Percentiles rank a stretch among this genome's conserved stretches.
These are phyloP conservation scores for Rhopalosiphum nymphaeae DNA, from an alignment of 2,888 invertebrate species.

Conservation along the genomic window DNA sequence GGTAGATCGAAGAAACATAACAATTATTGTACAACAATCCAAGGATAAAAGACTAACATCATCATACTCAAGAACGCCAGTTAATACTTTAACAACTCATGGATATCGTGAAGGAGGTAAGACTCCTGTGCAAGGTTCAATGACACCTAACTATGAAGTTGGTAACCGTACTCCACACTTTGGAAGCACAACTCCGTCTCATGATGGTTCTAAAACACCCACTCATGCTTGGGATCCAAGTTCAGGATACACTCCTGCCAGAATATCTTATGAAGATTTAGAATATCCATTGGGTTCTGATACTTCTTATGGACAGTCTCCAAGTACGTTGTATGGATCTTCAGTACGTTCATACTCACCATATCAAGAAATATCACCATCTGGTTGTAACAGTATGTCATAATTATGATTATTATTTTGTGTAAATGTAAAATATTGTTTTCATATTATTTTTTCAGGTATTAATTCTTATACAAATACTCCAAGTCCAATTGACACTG, in stretches of 20 bases:
- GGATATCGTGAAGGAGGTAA: constrained; percentile 69
- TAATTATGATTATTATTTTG: background rate
- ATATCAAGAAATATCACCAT: constrained; percentile 73
- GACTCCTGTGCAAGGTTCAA: constrained; percentile 91
- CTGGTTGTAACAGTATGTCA: constrained; percentile 70
- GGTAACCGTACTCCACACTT: constrained; percentile 91
- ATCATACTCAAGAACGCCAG: constrained; percentile 65
- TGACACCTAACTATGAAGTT: constrained; percentile 86
- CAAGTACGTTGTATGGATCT: constrained; percentile 91
- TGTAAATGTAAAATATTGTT: constrained; percentile 12
- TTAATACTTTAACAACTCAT: constrained; percentile 56
- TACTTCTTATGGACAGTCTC: constrained; percentile 89
- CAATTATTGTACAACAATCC: constrained; percentile 80
- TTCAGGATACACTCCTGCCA: constrained; percentile 88
- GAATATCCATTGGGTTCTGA: constrained; percentile 86
- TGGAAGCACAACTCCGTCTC: constrained; percentile 92
- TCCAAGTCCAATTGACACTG: constrained; percentile 49
- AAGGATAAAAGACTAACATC: constrained; percentile 70
- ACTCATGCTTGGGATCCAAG: constrained; percentile 94
- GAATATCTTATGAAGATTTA: constrained; percentile 81
- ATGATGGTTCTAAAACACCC: constrained; percentile 94
- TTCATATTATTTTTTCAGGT: constrained; percentile 27
- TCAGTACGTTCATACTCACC: constrained; percentile 72
- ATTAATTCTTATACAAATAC: constrained; percentile 55
- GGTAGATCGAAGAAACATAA: constrained; percentile 90